Conservation (phyloP, 2,113 vertebrate genomes). For the Halcyon malimbica region DNA sequence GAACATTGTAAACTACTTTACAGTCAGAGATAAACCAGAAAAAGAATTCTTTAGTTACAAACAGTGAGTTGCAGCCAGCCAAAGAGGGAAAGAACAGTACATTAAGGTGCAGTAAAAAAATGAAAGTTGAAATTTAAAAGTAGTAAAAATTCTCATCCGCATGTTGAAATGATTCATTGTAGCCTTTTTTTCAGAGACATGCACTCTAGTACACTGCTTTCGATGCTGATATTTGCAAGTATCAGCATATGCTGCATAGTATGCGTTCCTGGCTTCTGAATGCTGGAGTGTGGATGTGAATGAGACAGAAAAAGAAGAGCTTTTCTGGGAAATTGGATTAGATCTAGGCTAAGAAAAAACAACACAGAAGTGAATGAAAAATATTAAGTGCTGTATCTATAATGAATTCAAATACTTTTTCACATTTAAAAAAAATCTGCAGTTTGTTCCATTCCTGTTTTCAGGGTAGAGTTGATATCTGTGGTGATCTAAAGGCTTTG, state of each 20-base stretch:
- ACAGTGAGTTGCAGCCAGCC: conserved; percentile 5
- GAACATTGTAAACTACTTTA: conserved; percentile 26
- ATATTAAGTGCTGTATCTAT: not conserved
- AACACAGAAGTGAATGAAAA: not conserved
- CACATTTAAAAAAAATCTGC: not conserved
- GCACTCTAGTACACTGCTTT: not conserved
- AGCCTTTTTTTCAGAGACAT: not conserved
- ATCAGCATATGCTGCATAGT: conserved; percentile 1
- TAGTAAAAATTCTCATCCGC: conserved; percentile 47
- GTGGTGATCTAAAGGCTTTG: not conserved
- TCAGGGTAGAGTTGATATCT: not conserved
- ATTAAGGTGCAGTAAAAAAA: conserved; percentile 38
- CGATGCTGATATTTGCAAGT: not conserved
- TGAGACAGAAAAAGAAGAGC: not conserved
- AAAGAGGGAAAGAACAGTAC: conserved; percentile 6
- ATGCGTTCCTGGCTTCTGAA: not conserved
- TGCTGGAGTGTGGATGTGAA: not conserved
- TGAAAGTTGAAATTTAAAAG: conserved; percentile 25
- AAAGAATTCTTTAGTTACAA: conserved; percentile 23
- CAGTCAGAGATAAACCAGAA: conserved; percentile 22
- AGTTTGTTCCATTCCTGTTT: not conserved
- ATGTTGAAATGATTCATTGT: conserved; percentile 30
- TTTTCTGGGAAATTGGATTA: not conserved
- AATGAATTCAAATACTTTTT: not conserved
- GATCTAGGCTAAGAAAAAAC: not conserved